Evolutionary conservation across 1,140 invertebrate species (phyloP).

Genomic region (Grapholita molesta): DNA sequence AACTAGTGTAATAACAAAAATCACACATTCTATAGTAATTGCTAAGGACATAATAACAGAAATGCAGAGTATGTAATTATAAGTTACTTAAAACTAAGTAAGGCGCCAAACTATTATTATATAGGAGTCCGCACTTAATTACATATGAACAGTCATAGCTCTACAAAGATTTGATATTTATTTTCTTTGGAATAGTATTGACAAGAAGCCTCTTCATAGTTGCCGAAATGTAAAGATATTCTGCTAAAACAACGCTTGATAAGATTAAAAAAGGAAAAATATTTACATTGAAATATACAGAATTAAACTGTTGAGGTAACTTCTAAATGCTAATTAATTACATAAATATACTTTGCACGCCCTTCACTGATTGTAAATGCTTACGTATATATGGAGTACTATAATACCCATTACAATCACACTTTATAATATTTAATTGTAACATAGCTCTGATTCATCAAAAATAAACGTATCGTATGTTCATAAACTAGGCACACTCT

Average conservation of each 20-base stretch:
- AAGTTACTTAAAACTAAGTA: constrained; percentile 25
- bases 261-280: neutral
- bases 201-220: neutral
- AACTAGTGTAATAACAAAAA: neutral
- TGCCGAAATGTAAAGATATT: neutral
- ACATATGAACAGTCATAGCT: constrained; percentile 22
- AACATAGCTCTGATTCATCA: neutral
- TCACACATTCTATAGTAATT: neutral
- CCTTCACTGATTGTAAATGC: neutral
- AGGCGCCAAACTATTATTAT: neutral
- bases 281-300: neutral
- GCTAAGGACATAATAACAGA: neutral
- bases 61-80: constrained; percentile 18
- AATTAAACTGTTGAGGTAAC: constrained; percentile 6
- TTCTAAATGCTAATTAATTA: constrained; percentile 4
- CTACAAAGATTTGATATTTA: constrained; percentile 28
- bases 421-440: neutral
- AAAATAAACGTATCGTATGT: neutral
- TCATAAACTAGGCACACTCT: constrained; percentile 26
- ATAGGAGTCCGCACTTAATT: neutral
- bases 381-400: neutral
- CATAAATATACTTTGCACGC: neutral
- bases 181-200: constrained; percentile 44
- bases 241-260: neutral
- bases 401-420: constrained; percentile 11